Conservation (phyloP, 1,140 invertebrate genomes). For the Diprion similis region DNA sequence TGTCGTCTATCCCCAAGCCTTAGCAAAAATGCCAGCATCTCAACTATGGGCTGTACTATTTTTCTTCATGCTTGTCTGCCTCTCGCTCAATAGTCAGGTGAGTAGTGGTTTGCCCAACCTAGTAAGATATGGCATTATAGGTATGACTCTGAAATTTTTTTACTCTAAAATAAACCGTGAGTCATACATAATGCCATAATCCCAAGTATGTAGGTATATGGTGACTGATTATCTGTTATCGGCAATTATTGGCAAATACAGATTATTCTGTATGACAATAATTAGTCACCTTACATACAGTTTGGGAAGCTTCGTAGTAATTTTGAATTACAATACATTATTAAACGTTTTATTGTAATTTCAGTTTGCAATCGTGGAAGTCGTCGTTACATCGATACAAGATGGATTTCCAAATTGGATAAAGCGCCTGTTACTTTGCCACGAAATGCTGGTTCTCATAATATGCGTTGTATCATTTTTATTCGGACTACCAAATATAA, state of each 20-base stretch:
- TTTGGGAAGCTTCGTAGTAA: no score
- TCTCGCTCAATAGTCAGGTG: slow-evolving; percentile 92
- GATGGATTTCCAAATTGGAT: slow-evolving; percentile 89
- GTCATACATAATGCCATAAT: not conserved
- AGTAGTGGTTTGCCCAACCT: slow-evolving; percentile 29
- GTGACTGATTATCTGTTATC: slow-evolving; percentile 20
- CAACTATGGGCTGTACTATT: slow-evolving; percentile 88
- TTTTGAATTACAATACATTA: slow-evolving; percentile 22
- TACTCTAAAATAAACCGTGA: not conserved
- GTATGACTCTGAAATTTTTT: not conserved
- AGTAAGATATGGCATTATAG: not conserved
- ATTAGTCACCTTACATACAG: no score
- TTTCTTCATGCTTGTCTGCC: slow-evolving; percentile 89
- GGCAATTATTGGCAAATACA: not conserved
- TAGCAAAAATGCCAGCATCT: slow-evolving; percentile 86
- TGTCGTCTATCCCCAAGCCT: slow-evolving; percentile 88
- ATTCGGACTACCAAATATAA: slow-evolving; percentile 84
- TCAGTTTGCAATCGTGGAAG: slow-evolving; percentile 89
- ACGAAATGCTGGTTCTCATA: slow-evolving; percentile 84
- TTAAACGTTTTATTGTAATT: slow-evolving; percentile 41
- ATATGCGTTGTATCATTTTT: slow-evolving; percentile 84
- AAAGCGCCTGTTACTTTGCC: slow-evolving; percentile 79
- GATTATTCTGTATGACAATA: no score
- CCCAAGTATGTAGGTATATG: slow-evolving; percentile 13
- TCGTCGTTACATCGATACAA: slow-evolving; percentile 90